Evolutionary conservation across 2,113 vertebrate species (phyloP), one percentile per base, ranked within the genome.

Genomic region (Orthonyx spaldingii): DNA sequence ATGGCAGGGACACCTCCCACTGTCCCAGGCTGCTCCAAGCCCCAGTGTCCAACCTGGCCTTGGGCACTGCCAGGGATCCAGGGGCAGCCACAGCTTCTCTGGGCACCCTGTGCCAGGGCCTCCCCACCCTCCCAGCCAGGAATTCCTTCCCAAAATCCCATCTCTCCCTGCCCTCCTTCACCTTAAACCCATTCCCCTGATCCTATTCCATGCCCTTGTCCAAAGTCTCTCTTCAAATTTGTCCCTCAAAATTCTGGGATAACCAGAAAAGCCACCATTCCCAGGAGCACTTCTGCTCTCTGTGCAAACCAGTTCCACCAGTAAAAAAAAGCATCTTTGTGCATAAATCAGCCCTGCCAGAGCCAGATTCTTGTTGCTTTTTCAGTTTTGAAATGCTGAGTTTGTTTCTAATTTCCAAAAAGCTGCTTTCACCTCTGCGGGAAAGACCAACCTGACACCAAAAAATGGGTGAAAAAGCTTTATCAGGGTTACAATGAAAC

Each of bases 361-460:
- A 33, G 44, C 6, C 63, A 60, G 77, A 64, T 86, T 52, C 33
- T 52, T 50, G 23, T 84, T 81, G 68, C n/a, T 47, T 91, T 90
- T 68, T 86, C 72, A n/a, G 22, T 83, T 92, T 59, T 42, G 71
- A 91, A 93, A 77, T 27, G 39, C 39, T 64, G 37, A 17, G 41
- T 92, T 94, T 80, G 41, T 90, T 81, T 84, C 60, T 47, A 49
- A 26, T 92, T 93, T 88, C 90, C 93, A 78, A 93, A 92, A 90
- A 68, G 39, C 60, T 91, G 70, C 72, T 60, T 75, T 94, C 52
- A 41, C 52, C 3, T 8, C 64, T 9, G 56, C 83, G 75, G 70
- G 71, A 94, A 94, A 86, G 52, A 72, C 65, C 46, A 70, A 78
- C 28, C 60, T 56, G 55, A 53, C 64, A 89, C 37, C 26, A 55